phyloP scores from a whole-genome alignment of 2,113 vertebrate species.

The Tympanuchus pallidicinctus region DNA sequence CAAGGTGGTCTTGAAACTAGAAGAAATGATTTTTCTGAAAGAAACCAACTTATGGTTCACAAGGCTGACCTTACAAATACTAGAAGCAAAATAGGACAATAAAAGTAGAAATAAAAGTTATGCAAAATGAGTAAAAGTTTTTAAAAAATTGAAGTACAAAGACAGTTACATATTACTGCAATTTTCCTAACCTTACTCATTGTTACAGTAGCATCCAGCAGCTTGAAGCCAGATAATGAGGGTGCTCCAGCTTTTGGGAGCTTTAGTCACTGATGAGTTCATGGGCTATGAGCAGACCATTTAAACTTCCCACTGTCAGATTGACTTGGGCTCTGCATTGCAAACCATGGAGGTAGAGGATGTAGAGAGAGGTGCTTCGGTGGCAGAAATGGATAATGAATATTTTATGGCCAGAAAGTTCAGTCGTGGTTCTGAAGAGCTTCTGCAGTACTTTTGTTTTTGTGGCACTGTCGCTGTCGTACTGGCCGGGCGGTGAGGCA shows the following conservation, averaged over 20 bases:
- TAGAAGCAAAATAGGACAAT: background rate
- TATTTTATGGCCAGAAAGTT: background rate
- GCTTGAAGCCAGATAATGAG: background rate
- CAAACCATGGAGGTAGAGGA: background rate
- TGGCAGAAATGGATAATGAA: background rate
- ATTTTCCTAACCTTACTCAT: background rate
- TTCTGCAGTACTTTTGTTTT: background rate
- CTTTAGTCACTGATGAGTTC: background rate
- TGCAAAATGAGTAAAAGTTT: background rate
- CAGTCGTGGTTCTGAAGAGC: background rate
- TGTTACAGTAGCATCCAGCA: background rate
- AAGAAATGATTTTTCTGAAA: background rate
- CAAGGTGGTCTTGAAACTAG: background rate
- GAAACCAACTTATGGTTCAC: background rate
- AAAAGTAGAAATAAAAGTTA: background rate
- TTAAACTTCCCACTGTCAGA: background rate
- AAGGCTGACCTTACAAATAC: background rate
- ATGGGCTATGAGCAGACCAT: background rate
- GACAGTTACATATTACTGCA: background rate
- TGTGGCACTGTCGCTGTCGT: background rate
- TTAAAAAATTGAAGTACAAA: background rate
- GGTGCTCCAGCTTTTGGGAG: background rate
- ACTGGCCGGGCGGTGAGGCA: background rate
- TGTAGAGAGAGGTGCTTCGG: accelerated
- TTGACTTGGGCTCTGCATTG: background rate